A percentile compares a stretch with the other conserved stretches of the same genome.
Evolutionary conservation across 2,797 vertebrate genomes (phyloP).

Genomic region (Megaceryle alcyon): DNA sequence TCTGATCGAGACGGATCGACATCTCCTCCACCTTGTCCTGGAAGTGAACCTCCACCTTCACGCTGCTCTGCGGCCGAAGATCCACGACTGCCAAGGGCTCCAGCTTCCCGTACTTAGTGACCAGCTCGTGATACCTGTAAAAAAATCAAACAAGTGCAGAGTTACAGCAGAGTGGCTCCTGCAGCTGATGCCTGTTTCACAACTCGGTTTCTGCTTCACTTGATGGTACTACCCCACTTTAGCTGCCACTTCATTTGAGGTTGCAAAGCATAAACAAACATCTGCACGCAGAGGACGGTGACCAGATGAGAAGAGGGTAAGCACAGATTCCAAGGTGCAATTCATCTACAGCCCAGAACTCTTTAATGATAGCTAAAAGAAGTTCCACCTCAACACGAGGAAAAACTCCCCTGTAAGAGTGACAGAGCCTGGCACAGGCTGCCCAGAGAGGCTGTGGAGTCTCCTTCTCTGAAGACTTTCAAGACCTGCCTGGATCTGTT

Average conservation of each 20-base stretch:
- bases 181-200: accelerated
- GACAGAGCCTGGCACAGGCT: no score
- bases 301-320: background rate
- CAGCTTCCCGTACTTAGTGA: slow-evolving; percentile 91
- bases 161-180: background rate
- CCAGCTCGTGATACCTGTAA: slow-evolving; percentile 90
- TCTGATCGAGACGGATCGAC: slow-evolving; percentile 92
- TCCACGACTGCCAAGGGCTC: slow-evolving; percentile 94
- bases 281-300: background rate
- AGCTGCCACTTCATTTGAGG: background rate
- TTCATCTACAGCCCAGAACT: background rate
- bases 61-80: slow-evolving; percentile 88
- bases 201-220: background rate
- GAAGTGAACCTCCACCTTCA: slow-evolving; percentile 88
- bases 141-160: background rate
- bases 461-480: no score
- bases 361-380: background rate
- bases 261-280: background rate
- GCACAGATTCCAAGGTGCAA: accelerated
- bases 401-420: no score
- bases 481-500: no score
- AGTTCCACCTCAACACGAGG: no score
- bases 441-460: no score
- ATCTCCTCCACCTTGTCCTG: slow-evolving; percentile 88
- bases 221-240: background rate